These are phyloP conservation scores for Heterodera filipjevi DNA, from an alignment of 2,888 invertebrate species.

Conservation along the genomic window DNA sequence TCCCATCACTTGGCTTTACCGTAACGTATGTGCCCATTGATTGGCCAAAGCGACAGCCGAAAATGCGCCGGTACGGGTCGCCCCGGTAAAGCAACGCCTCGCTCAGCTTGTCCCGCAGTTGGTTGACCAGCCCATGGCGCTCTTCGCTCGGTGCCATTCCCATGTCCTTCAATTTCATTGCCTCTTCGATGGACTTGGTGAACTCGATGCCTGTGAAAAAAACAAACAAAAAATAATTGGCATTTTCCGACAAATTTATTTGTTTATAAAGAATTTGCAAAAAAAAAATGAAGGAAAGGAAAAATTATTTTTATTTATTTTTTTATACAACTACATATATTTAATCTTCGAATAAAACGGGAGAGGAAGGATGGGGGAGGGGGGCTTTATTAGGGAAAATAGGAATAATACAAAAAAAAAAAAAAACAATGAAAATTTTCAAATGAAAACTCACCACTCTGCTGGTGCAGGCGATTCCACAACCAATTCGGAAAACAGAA, in stretches of 20 bases:
- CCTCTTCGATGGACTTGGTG: constrained; percentile 19
- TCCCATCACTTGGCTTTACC: too few species aligned
- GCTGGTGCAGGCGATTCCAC: constrained; percentile 59
- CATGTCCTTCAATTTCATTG: constrained; percentile 1
- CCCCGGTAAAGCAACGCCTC: constrained; percentile 12
- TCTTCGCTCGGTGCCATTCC: background rate
- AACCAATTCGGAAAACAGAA: constrained; percentile 66
- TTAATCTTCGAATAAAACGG: too few species aligned
- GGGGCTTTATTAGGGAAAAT: too few species aligned
- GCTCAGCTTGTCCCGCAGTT: constrained; percentile 4
- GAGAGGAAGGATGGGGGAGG: too few species aligned
- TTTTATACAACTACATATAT: too few species aligned
- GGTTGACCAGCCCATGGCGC: background rate
- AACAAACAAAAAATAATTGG: background rate
- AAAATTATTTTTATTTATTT: too few species aligned
- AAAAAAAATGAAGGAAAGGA: too few species aligned
- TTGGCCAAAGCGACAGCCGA: constrained; percentile 20
- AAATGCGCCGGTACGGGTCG: constrained; percentile 1
- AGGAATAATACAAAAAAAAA: too few species aligned
- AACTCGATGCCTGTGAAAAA: constrained; percentile 21
- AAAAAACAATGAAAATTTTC: too few species aligned
- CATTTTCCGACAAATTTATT: background rate
- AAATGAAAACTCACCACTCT: constrained; percentile 39
- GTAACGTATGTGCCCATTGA: constrained; percentile 21
- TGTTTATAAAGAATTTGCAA: background rate